These are phyloP conservation scores for Venturia canescens DNA, from an alignment of 1,140 invertebrate genomes.

Conservation along the genomic window DNA sequence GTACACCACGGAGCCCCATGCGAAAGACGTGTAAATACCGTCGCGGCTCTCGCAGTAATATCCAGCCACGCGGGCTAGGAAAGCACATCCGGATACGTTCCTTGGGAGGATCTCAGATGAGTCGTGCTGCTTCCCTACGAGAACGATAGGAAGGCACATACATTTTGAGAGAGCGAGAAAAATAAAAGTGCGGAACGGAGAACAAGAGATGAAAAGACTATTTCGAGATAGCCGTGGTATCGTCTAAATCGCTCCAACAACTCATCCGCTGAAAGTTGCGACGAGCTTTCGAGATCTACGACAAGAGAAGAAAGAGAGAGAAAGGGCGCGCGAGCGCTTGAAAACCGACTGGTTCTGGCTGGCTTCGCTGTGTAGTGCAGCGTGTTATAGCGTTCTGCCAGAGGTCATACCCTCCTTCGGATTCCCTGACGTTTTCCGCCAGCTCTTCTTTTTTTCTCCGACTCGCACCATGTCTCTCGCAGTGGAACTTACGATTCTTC, in stretches of 20 bases:
- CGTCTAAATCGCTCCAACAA: conserved; percentile 76
- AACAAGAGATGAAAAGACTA: conserved; percentile 65
- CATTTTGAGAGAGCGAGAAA: conserved; percentile 49
- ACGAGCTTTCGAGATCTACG: conserved; percentile 72
- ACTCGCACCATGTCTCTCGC: background rate
- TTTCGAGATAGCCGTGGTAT: conserved; percentile 69
- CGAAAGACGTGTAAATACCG: conserved; percentile 73
- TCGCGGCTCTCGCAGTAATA: conserved; percentile 59
- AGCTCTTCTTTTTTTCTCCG: background rate
- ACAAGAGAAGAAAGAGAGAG: conserved; percentile 49
- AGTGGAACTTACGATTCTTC: conserved; percentile 16
- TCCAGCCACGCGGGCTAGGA: background rate
- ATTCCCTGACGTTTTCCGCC: conserved; percentile 22
- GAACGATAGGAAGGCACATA: conserved; percentile 51
- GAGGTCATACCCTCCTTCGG: conserved; percentile 25
- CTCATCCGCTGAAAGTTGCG: conserved; percentile 75
- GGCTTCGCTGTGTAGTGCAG: conserved; percentile 2
- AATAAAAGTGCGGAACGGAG: conserved; percentile 49
- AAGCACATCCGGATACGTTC: background rate
- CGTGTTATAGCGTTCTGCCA: conserved; percentile 1
- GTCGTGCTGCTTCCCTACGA: background rate
- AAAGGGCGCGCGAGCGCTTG: conserved; percentile 15
- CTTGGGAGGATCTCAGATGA: conserved; percentile 13
- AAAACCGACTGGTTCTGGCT: conserved; percentile 32
- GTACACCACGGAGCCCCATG: background rate